Conservation (phyloP, 2,888 invertebrate genomes). For the Stenolophus ochropezus region DNA sequence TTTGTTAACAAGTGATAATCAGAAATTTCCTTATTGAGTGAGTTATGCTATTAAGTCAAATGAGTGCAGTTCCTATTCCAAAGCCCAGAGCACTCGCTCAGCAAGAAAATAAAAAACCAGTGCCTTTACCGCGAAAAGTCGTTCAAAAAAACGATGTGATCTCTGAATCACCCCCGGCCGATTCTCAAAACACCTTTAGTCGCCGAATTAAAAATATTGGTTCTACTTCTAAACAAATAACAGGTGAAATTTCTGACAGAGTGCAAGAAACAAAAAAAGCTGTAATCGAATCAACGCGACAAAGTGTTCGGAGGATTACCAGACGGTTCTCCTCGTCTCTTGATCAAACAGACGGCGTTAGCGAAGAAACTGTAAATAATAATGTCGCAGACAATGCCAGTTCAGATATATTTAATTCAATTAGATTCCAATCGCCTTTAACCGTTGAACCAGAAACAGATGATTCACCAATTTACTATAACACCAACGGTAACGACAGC, state of each 20-base stretch:
- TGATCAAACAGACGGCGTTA: conserved; percentile 61
- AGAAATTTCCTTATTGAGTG: conserved; percentile 54
- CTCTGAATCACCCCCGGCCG: conserved; percentile 2
- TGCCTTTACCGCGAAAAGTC: conserved; percentile 55
- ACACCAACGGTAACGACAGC: conserved; percentile 71
- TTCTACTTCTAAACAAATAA: conserved; percentile 76
- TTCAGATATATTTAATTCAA: conserved; percentile 77
- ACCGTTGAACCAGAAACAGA: conserved; percentile 68
- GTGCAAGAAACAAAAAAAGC: conserved; percentile 77
- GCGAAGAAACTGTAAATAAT: conserved; percentile 64
- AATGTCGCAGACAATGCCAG: conserved; percentile 64
- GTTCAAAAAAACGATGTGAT: conserved; percentile 64
- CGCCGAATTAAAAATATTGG: conserved; percentile 75
- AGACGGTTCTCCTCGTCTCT: conserved; percentile 66
- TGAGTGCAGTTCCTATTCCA: conserved; percentile 60
- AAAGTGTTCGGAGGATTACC: conserved; percentile 71
- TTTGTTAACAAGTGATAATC: conserved; percentile 58
- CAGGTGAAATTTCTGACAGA: conserved; percentile 76
- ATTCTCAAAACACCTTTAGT: conserved; percentile 67
- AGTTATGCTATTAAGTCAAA: conserved; percentile 54
- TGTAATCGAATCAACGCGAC: conserved; percentile 79
- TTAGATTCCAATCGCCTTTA: conserved; percentile 80
- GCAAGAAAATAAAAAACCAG: conserved; percentile 56
- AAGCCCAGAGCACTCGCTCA: conserved; percentile 56
- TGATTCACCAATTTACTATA: conserved; percentile 70